phyloP scores from a whole-genome alignment of 2,113 vertebrate genomes.

The Nibea coibor region DNA sequence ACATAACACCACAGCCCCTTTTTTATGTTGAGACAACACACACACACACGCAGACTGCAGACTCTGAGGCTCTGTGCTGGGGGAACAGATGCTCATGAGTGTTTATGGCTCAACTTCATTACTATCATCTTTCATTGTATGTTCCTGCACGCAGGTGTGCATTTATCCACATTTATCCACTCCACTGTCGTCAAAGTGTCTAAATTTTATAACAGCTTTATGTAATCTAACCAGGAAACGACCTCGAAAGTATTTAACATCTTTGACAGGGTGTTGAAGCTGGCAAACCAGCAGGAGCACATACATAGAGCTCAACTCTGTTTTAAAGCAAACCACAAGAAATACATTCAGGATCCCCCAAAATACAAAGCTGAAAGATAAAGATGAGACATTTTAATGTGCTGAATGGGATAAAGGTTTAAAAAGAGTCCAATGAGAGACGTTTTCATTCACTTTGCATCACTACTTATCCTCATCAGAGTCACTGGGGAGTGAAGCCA shows the following conservation, averaged over 20 bases:
- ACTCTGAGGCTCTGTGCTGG: conserved; percentile 15
- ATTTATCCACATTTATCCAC: not conserved
- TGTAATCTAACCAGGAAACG: conserved; percentile 5
- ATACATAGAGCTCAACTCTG: not conserved
- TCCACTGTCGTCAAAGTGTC: conserved; percentile 6
- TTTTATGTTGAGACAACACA: conserved; percentile 50
- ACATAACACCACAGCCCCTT: conserved; percentile 33
- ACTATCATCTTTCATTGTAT: conserved; percentile 14
- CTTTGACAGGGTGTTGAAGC: not conserved
- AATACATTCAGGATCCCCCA: not conserved
- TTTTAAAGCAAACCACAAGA: not conserved
- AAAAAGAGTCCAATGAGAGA: not conserved
- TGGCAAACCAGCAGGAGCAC: not conserved
- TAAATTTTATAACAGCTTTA: not conserved
- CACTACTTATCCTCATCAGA: too few species aligned
- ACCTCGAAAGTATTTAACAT: not conserved
- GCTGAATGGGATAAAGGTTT: not conserved
- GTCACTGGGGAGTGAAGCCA: too few species aligned
- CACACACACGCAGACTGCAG: conserved; percentile 17
- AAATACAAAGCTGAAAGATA: not conserved
- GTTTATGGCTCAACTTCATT: conserved; percentile 42
- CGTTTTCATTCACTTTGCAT: not conserved
- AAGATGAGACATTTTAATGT: not conserved
- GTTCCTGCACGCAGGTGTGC: not conserved
- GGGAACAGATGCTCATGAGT: conserved; percentile 34